Conservation (phyloP, 2,113 vertebrate species). For the Theristicus caerulescens region DNA sequence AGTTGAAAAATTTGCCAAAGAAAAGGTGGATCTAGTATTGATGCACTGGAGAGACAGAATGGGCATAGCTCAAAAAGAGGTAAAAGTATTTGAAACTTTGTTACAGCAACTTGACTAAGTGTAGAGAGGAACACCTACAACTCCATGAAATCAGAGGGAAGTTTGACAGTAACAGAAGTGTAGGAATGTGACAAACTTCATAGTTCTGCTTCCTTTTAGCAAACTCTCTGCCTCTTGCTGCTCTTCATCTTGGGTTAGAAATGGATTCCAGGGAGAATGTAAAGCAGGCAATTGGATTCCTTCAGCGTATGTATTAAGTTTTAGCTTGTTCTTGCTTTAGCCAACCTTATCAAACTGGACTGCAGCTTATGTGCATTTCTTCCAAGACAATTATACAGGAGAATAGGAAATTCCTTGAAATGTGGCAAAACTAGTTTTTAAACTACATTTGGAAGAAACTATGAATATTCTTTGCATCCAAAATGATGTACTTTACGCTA, state of each 20-base stretch:
- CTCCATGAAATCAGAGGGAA: not conserved
- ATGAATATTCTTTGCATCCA: not conserved
- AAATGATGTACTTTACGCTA: not conserved
- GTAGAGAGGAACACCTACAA: not conserved
- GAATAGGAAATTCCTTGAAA: not conserved
- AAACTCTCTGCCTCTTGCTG: not conserved
- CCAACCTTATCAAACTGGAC: not conserved
- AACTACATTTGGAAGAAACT: not conserved
- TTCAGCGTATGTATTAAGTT: not conserved
- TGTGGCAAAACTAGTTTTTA: not conserved
- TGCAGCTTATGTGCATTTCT: not conserved
- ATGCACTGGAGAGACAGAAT: slow-evolving; percentile 99
- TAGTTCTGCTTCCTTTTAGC: not conserved
- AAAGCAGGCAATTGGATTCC: not conserved
- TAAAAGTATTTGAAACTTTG: slow-evolving; percentile 58
- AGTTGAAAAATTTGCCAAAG: slow-evolving; percentile 99
- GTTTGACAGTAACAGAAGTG: not conserved
- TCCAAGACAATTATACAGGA: not conserved
- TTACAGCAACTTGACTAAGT: not conserved
- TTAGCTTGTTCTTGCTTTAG: not conserved
- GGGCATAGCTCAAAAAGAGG: slow-evolving; percentile 99
- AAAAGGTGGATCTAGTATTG: slow-evolving; percentile 93
- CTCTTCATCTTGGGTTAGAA: not conserved
- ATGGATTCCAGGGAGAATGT: not conserved
- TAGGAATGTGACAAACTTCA: not conserved